Percentiles rank a stretch among this genome's conserved stretches.
phyloP scores from a whole-genome alignment of 1,140 invertebrate species.

The Luehdorfia chinensis region DNA sequence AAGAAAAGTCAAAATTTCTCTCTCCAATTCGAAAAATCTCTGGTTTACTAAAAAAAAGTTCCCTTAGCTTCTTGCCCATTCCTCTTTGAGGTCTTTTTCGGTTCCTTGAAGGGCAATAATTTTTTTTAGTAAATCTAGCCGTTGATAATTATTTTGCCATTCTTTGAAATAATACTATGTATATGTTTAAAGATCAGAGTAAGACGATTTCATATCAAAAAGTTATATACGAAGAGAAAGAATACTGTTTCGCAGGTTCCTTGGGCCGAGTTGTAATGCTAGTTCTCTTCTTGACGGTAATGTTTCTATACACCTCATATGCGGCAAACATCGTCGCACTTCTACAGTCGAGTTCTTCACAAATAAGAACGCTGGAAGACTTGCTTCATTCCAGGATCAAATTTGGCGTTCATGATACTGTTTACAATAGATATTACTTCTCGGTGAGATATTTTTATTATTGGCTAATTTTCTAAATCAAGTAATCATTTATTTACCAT shows the following conservation, averaged over 20 bases:
- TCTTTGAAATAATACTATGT: too few relatives aligned
- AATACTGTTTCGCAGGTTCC: conserved; percentile 55
- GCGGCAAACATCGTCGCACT: conserved; percentile 83
- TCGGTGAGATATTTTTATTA: conserved; percentile 60
- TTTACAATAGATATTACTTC: conserved; percentile 82
- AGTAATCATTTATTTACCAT: background rate
- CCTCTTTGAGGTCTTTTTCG: too few relatives aligned
- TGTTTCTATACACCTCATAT: conserved; percentile 80
- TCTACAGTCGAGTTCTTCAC: conserved; percentile 79
- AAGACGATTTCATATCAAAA: too few relatives aligned
- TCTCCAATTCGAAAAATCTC: too few relatives aligned
- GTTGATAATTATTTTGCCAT: too few relatives aligned
- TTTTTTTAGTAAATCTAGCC: too few relatives aligned
- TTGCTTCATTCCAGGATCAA: conserved; percentile 79
- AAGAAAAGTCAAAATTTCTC: too few relatives aligned
- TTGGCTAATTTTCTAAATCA: background rate
- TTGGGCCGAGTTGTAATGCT: conserved; percentile 76
- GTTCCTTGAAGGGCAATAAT: too few relatives aligned
- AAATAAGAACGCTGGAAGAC: conserved; percentile 78
- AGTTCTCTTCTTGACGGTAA: conserved; percentile 71
- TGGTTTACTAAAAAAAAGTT: too few relatives aligned
- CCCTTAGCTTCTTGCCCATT: too few relatives aligned
- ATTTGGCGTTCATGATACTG: conserved; percentile 79
- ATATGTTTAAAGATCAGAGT: too few relatives aligned
- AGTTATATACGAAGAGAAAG: too few relatives aligned